phyloP scores from a whole-genome alignment of 1,140 invertebrate species.

The Gonatopus flavifemur region DNA sequence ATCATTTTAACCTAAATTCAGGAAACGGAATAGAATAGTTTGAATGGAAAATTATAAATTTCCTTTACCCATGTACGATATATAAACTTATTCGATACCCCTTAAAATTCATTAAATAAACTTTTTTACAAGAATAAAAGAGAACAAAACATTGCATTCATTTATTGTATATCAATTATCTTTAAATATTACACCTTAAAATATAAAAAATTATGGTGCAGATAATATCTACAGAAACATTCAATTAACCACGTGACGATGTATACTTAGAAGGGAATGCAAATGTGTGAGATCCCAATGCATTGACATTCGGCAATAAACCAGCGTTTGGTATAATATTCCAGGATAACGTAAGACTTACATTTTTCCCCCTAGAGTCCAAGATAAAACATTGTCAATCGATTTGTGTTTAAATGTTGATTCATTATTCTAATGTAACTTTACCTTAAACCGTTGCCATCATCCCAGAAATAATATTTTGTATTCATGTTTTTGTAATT shows the following conservation, averaged over 20 bases:
- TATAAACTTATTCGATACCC: too few species aligned
- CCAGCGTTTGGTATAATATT: conserved; percentile 99
- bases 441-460: conserved; percentile 95
- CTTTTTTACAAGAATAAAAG: too few species aligned
- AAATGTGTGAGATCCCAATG: conserved; percentile 81
- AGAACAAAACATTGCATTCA: too few species aligned
- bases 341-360: conserved; percentile 93
- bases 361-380: conserved; percentile 79
- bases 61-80: too few species aligned
- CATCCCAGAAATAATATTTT: conserved; percentile 99
- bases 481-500: conserved; percentile 94
- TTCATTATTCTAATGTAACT: conserved; percentile 25
- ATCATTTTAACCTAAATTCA: too few species aligned
- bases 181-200: conserved; percentile 18
- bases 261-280: conserved; percentile 89
- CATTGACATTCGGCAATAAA: conserved; percentile 81
- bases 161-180: conserved; percentile 26
- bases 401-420: neutral
- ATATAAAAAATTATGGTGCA: conserved; percentile 17
- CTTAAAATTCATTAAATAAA: too few species aligned
- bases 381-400: neutral
- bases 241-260: conserved; percentile 69
- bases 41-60: too few species aligned
- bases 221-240: conserved; percentile 10
- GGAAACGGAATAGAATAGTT: too few species aligned